Evolutionary conservation across 2,113 vertebrate genomes (phyloP), one percentile per base, ranked within the genome.

Genomic region (Spheniscus mendiculus): DNA sequence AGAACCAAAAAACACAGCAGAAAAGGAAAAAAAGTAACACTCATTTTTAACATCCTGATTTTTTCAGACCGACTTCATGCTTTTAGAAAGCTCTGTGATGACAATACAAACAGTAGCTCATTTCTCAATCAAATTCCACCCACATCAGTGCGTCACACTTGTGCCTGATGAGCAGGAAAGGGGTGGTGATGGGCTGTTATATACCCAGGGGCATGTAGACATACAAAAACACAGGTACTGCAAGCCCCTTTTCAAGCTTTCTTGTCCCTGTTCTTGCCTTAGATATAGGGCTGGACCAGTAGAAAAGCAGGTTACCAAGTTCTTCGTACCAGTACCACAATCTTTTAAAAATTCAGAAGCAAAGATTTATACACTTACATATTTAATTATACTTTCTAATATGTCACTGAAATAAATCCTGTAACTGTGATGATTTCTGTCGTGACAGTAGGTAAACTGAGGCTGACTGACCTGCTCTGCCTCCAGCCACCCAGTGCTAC

Each of bases 51-150:
- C 83, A 93, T 94, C 83, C 63, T 81, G 74, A 87, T 90, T 90
- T 91, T 95, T 94, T 90, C 70, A 90, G 85, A 80, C 66, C 0
- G 2, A 78, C 72, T 97, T 91, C 77, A 71, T 79, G 90, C 88
- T 92, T 93, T 90, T 26, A 83, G 83, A 95, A 63, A 80, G 56
- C 55, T 92, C 67, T 93, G 92, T 85, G 93, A 86, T 97, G 96
- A 95, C 93, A 96, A 97, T 95, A 96, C 96, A 93, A 96, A 96
- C 90, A 97, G 82, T 86, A 94, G 78, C 88, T 97, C 97, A 74
- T 93, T 97, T 97, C 93, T 95, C 96, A 90, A 93, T 97, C 95
- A 92, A 95, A 97, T 97, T 94, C 96, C 95, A 95, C 93, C 93
- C 96, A 97, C 95, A 93, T 59, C 71, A 83, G 90, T 90, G 83